Percentiles rank a stretch among this genome's conserved stretches.
phyloP scores from a whole-genome alignment of 1,140 invertebrate species.

The Tetramorium parvispinum region DNA sequence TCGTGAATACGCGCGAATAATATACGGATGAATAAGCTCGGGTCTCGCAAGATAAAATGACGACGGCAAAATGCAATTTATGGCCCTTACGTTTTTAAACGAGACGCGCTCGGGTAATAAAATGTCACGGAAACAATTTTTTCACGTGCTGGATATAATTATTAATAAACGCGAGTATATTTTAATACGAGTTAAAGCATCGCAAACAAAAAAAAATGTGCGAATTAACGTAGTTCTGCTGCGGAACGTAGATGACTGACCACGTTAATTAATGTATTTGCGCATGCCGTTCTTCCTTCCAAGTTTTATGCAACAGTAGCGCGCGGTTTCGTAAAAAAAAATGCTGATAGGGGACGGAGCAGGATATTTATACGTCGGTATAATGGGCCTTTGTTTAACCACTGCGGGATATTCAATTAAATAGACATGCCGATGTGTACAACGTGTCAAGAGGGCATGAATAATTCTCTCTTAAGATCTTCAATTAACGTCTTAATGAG shows the following conservation, averaged over 20 bases:
- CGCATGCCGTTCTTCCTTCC: background rate
- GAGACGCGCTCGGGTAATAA: background rate
- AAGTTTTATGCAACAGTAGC: background rate
- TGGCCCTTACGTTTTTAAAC: background rate
- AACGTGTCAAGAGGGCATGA: conserved; percentile 9
- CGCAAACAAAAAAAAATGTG: too few relatives aligned
- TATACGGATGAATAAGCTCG: conserved; percentile 34
- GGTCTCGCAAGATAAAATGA: conserved; percentile 28
- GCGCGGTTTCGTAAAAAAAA: conserved; percentile 9
- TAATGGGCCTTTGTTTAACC: conserved; percentile 34
- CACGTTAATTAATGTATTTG: conserved; percentile 23
- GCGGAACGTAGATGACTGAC: background rate
- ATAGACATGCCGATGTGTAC: background rate
- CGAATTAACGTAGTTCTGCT: background rate
- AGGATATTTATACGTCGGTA: background rate
- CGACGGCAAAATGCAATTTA: conserved; percentile 6
- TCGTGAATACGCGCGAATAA: conserved; percentile 47
- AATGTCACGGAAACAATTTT: background rate
- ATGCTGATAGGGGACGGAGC: background rate
- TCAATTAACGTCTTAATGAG: conserved; percentile 36
- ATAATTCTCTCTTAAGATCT: background rate
- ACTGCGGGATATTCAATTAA: background rate
- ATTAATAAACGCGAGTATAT: background rate
- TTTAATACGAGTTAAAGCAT: conserved; percentile 9
- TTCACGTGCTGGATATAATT: background rate